Base-by-base conservation (phyloP, 1,140 invertebrate species). In the Zaprionus inermis region DNA sequence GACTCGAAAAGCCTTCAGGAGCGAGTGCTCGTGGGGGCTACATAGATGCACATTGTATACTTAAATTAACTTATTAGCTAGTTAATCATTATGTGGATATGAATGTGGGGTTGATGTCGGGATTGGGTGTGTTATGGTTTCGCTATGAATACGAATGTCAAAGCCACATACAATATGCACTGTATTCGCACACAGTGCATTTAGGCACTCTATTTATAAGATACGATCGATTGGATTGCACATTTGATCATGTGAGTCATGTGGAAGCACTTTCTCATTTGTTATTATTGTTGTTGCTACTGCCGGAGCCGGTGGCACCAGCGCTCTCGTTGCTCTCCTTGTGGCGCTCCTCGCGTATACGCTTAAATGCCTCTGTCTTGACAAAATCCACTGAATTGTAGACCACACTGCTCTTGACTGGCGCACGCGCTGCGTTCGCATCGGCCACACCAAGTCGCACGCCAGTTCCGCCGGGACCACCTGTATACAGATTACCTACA, bases 351-450 rank as follows among this genome's bases (percentile, higher is more conserved):
- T 97, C 95, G 51, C 96, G 94, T n/a, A 97, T 97, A 68, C 96
- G 94, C 92, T 97, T 97, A 80, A 98, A 97, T 6, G 97, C 97
- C 89, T 97, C 95, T 0, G 97, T 98, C 94, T 98, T 98, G 14
- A 97, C 93, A 93, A 98, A 98, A 92, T 98, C 97, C 0, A 98
- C 97, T 0, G 95, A 96, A 93, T 97, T 97, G 91, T 98, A 98
- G 6, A 97, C 96, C 1, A 96, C 92, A 72, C 93, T 93, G 46
- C 93, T 93, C 24, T 78, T 77, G 22, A 78, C 74, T 5, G 92
- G 76, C 12, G 67, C 77, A n/a, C 80, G 66, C 1, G 60, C 68
- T 6, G 70, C 71, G 0, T 60, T 66, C 5, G 78, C 79, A 63
- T 78, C 80, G 11, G 74, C 75, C 18, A 69, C 67, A 0, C 57